These are phyloP conservation scores for Natator depressus DNA, from an alignment of 2,113 vertebrate species.

Conservation along the genomic window DNA sequence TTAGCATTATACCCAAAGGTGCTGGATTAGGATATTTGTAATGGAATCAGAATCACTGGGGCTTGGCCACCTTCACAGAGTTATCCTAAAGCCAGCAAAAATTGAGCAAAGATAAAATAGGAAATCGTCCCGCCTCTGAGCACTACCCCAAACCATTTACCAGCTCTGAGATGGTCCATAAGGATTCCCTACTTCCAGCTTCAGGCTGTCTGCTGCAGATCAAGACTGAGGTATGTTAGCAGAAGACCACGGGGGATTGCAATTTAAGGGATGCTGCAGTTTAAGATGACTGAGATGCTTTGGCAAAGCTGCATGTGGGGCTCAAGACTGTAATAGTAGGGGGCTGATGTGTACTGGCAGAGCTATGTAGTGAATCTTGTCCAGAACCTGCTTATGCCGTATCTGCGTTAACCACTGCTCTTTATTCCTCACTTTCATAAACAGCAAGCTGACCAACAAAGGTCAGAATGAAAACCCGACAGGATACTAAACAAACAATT, in stretches of 20 bases:
- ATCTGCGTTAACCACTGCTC: background rate
- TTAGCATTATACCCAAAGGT: constrained; percentile 30
- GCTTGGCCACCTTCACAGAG: constrained; percentile 14
- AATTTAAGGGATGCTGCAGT: background rate
- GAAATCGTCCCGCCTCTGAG: constrained; percentile 24
- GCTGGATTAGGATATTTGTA: constrained; percentile 53
- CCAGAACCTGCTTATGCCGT: background rate
- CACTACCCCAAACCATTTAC: background rate
- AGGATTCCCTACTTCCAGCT: background rate
- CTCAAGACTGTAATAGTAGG: background rate
- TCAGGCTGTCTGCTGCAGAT: constrained; percentile 6
- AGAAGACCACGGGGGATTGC: background rate
- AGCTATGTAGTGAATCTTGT: background rate
- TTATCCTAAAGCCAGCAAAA: constrained; percentile 52
- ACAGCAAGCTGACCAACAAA: background rate
- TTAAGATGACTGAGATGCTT: background rate
- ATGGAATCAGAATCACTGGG: constrained; percentile 41
- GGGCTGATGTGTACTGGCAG: background rate
- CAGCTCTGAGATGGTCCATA: background rate
- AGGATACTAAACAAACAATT: rapidly evolving
- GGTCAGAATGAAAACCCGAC: background rate
- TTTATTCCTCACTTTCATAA: background rate
- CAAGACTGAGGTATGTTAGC: background rate
- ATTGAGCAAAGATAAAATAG: constrained; percentile 52
- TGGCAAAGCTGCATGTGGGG: background rate